Evolutionary conservation across 2,797 vertebrate species (phyloP), one percentile per base, ranked within the genome.

Genomic region (Garrulus glandarius): DNA sequence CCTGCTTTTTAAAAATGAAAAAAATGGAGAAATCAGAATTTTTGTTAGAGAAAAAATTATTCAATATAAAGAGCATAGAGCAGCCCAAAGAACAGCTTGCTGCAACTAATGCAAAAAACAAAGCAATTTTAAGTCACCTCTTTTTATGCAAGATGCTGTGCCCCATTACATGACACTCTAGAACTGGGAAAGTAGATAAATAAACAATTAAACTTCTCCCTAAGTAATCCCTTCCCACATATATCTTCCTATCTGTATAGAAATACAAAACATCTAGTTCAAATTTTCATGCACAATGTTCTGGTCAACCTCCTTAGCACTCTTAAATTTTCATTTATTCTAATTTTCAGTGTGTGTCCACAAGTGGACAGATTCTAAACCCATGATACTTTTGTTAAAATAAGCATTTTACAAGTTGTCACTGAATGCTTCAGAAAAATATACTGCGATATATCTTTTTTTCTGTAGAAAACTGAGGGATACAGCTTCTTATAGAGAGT

Each of bases 231-330:
- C 3, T 19, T 64, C 30, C 27, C 44, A 16, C 8, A 7, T 57
- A 14, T 16, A 21, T 22, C 15, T 50, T 16, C 49, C 5, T 39
- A 37, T 34, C 26, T 52, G 1, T 9, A n/a, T 1, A 47, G 34
- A 61, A 39, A 13, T 46, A 60, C 5, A 23, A 64, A 74, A 52
- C 4, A n/a, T 3, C 2, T 3, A 16, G 0, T 1, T 65, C 32
- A 74, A 63, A 30, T 49, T 43, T 74, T 26, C 16, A 22, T 47
- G 14, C 5, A 22, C 2, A 2, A 4, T 23, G 4, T 6, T 89
- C 17, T 15, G 17, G 18, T 6, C 59, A 63, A 10, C 9, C 19
- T 8, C 23, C 20, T 41, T 32, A 43, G 24, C 22, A 22, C 5
- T 44, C 22, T 26, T 37, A 57, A 36, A 77, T 77, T 81, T 53